Percentiles rank a stretch among this genome's conserved stretches.
phyloP scores from a whole-genome alignment of 2,797 vertebrate genomes.

The Babyrousa celebensis region DNA sequence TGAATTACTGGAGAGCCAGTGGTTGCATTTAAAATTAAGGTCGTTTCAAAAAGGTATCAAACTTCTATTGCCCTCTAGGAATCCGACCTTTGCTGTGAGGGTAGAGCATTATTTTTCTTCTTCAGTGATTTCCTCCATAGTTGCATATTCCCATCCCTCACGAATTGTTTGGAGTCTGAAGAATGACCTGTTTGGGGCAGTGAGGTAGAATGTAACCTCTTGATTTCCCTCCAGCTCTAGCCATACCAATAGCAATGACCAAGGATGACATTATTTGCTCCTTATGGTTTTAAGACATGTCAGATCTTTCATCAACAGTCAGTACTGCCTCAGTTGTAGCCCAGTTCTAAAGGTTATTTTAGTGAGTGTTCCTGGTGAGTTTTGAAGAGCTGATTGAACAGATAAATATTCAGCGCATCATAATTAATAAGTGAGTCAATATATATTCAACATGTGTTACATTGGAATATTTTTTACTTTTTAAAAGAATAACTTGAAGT shows the following conservation, averaged over 20 bases:
- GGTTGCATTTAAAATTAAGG: constrained; percentile 72
- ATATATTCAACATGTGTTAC: background rate
- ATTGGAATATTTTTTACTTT: constrained; percentile 39
- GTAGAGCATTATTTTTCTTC: background rate
- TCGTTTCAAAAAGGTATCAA: constrained; percentile 72
- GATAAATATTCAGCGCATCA: constrained; percentile 38
- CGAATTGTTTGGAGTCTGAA: background rate
- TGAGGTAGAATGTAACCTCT: background rate
- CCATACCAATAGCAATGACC: background rate
- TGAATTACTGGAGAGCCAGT: constrained; percentile 78
- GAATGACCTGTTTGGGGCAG: background rate
- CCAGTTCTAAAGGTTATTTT: constrained; percentile 60
- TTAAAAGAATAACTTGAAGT: constrained; percentile 22
- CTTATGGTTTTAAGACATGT: background rate
- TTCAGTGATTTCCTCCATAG: background rate
- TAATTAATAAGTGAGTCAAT: background rate
- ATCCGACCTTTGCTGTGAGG: constrained; percentile 46
- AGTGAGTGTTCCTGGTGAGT: constrained; percentile 28
- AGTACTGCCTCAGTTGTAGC: background rate
- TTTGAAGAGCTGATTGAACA: constrained; percentile 24
- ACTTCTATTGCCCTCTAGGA: constrained; percentile 80
- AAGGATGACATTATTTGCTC: background rate
- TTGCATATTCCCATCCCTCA: background rate
- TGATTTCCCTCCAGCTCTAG: background rate
- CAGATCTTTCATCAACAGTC: background rate